These are phyloP conservation scores for Cantharis nigra DNA, from an alignment of 2,888 invertebrate genomes.

Conservation along the genomic window DNA sequence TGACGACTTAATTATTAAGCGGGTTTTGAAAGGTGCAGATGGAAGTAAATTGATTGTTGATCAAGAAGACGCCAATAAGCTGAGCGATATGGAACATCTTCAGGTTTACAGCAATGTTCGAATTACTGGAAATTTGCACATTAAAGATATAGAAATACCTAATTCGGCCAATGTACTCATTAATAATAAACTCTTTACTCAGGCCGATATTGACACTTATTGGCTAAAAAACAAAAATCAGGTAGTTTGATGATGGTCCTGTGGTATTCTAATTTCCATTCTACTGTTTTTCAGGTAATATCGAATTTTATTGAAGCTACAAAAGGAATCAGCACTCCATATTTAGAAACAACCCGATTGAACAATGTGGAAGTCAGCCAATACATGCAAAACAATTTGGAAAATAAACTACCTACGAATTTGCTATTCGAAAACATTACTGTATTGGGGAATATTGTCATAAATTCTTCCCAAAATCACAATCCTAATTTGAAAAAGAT, in stretches of 20 bases:
- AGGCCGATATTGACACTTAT: slow-evolving; percentile 39
- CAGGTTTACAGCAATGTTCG: slow-evolving; percentile 49
- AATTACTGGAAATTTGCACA: slow-evolving; percentile 46
- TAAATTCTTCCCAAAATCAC: slow-evolving; percentile 39
- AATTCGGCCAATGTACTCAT: slow-evolving; percentile 38
- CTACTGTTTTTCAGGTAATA: slow-evolving; percentile 41
- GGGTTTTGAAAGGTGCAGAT: slow-evolving; percentile 16
- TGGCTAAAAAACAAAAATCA: slow-evolving; percentile 51
- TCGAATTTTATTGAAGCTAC: slow-evolving; percentile 42
- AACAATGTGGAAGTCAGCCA: slow-evolving; percentile 42
- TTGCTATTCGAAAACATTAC: slow-evolving; percentile 47
- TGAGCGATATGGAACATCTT: slow-evolving; percentile 44
- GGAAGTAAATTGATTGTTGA: slow-evolving; percentile 29
- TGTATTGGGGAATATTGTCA: slow-evolving; percentile 43
- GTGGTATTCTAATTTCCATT: not conserved
- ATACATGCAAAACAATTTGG: slow-evolving; percentile 44
- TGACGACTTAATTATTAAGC: slow-evolving; percentile 38
- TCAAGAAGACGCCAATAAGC: slow-evolving; percentile 41
- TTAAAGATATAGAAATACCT: slow-evolving; percentile 41
- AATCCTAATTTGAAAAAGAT: slow-evolving; percentile 45
- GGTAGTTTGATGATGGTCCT: slow-evolving; percentile 29
- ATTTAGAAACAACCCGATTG: slow-evolving; percentile 42
- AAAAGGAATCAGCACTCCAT: slow-evolving; percentile 44
- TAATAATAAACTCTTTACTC: slow-evolving; percentile 37
- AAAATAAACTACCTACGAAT: slow-evolving; percentile 35